A percentile compares a stretch with the other conserved stretches of the same genome.
Evolutionary conservation across 2,113 vertebrate genomes (phyloP).

Genomic region (Oreochromis niloticus): DNA sequence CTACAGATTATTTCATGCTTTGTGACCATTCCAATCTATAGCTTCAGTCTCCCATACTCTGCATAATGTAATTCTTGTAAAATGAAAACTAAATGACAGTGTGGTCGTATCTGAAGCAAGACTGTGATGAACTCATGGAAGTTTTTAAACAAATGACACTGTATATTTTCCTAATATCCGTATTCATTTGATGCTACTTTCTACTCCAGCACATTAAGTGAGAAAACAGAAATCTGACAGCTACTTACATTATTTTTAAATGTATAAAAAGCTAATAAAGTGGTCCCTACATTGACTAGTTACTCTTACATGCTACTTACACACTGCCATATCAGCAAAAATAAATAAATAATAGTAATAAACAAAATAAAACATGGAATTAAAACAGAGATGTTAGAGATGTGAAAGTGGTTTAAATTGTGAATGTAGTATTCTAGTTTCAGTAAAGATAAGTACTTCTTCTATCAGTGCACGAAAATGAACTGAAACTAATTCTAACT

Average conservation of each 20-base stretch:
- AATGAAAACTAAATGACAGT: not conserved
- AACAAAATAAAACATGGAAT: not conserved
- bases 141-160: not conserved
- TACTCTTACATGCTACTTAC: not conserved
- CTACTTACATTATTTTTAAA: not conserved
- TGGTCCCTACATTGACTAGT: not conserved
- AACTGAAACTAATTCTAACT: not conserved
- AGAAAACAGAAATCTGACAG: not conserved
- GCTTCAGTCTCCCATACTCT: not conserved
- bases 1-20: not conserved
- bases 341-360: not conserved
- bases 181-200: not conserved
- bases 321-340: not conserved
- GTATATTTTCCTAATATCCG: not conserved
- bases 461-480: not conserved
- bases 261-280: not conserved
- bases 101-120: not conserved
- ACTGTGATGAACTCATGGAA: not conserved
- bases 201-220: not conserved
- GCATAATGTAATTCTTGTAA: not conserved
- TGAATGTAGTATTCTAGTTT: not conserved
- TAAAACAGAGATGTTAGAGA: not conserved
- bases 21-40: not conserved
- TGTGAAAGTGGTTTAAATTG: not conserved
- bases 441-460: not conserved